These are phyloP conservation scores for Pogonus chalceus DNA, from an alignment of 1,140 invertebrate species.

Conservation along the genomic window DNA sequence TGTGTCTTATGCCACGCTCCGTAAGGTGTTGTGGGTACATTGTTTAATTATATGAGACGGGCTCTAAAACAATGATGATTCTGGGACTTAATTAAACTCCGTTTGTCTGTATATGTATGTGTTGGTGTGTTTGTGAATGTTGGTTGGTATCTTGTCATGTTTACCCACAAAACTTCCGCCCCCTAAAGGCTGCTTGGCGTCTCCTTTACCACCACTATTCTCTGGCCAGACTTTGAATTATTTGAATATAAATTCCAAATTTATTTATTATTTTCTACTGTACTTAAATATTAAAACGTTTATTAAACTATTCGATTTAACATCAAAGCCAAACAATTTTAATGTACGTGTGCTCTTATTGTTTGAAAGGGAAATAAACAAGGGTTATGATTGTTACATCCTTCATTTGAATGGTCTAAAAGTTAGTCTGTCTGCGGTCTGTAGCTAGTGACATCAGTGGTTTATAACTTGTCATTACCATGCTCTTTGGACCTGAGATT, in stretches of 20 bases:
- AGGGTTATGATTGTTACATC: too few relatives aligned
- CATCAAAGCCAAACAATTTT: too few relatives aligned
- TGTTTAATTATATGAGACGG: constrained; percentile 24
- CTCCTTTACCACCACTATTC: neutral
- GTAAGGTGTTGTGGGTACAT: constrained; percentile 25
- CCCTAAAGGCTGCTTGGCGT: neutral
- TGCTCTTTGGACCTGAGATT: constrained; percentile 25
- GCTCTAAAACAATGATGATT: constrained; percentile 30
- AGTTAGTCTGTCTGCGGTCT: constrained; percentile 19
- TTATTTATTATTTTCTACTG: too few relatives aligned
- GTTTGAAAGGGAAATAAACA: too few relatives aligned
- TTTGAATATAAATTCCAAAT: too few relatives aligned
- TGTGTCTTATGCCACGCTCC: too few relatives aligned
- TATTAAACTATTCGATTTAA: too few relatives aligned
- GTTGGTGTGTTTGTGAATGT: neutral
- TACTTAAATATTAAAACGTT: too few relatives aligned
- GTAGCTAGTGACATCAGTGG: constrained; percentile 25
- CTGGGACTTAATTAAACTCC: constrained; percentile 31
- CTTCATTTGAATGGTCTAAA: too few relatives aligned
- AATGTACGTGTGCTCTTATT: too few relatives aligned
- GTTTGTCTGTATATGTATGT: neutral
- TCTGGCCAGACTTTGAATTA: neutral
- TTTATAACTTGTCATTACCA: constrained; percentile 34
- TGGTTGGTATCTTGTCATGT: constrained; percentile 25
- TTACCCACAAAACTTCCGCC: constrained; percentile 19